Percentiles rank a stretch among this genome's conserved stretches.
Conservation (phyloP, 2,113 vertebrate species). For the Patagioenas fasciata region DNA sequence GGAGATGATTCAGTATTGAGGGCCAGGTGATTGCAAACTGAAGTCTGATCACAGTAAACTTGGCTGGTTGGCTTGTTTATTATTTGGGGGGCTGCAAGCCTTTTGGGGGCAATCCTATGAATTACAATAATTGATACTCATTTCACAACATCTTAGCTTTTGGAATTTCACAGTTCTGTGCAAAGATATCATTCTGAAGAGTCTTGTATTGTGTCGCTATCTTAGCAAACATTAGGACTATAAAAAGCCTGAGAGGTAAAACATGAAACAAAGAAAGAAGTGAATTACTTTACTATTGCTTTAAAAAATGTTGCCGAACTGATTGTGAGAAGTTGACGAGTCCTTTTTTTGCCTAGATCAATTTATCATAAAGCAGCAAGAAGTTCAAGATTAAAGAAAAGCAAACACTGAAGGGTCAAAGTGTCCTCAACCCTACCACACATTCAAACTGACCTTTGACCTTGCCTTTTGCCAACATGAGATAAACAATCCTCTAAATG, state of each 20-base stretch:
- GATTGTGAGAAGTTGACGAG: neutral
- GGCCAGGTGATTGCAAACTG: neutral
- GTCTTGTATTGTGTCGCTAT: neutral
- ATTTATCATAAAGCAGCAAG: neutral
- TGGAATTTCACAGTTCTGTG: neutral
- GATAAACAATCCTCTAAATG: neutral
- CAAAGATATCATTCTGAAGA: neutral
- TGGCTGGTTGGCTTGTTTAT: neutral
- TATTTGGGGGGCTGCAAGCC: neutral
- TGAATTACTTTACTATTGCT: neutral
- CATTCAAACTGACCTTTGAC: neutral
- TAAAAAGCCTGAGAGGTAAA: neutral
- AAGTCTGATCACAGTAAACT: neutral
- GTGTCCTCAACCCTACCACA: neutral
- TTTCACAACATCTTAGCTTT: neutral
- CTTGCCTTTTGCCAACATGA: neutral
- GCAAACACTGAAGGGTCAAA: neutral
- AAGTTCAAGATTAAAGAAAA: neutral
- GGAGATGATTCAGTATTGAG: neutral
- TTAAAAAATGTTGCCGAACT: neutral
- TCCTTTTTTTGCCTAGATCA: neutral
- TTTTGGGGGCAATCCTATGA: neutral
- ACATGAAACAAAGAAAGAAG: neutral
- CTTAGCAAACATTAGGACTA: neutral
- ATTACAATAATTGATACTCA: neutral